Evolutionary conservation across 1,140 invertebrate species (phyloP), one percentile per base, ranked within the genome.

Genomic region (Drosophila paulistorum): DNA sequence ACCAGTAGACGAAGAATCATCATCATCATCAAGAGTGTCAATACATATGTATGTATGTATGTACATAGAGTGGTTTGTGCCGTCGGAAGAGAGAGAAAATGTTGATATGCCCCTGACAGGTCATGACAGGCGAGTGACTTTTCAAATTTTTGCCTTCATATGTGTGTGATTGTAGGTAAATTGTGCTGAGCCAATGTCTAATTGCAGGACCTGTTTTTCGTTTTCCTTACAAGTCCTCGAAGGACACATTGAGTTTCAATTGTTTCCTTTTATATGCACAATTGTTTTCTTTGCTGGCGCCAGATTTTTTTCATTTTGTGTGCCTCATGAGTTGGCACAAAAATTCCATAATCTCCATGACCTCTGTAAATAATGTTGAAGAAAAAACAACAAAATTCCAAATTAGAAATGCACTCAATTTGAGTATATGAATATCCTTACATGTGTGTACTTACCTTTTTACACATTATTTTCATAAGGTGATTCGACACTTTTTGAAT

Each of bases 41-140:
- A 30, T 58, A 54, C 60, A 61, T 39, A 39, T 39, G 17, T 17
- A 17, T 17, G 17, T 17, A 17, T 17, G 35, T 37, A 37, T 37
- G 37, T 39, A 39, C 37, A 39, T 37, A 9, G 35, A 10, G 7
- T 37, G 35, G 35, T 37, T 5, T 23, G 11, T 79, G 82, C 82
- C 82, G 82, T 79, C 82, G 82, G 79, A 70, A 79, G 30, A 71
- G 81, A 76, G 68, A 78, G 61, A 68, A 71, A 68, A 74, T 68
- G 72, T 76, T 77, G 33, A 81, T 81, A 72, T 68, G 64, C 33
- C 64, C 58, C 51, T 61, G 68, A 59, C 26, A 65, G 58, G 58
- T 61, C 65, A 57, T 83, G 83, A 89, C 83, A 89, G 82, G 79
- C 71, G 70, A 77, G 81, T 87, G 84, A 87, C 84, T 89, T 89